phyloP scores from a whole-genome alignment of 2,113 vertebrate genomes.

The Aldabrachelys gigantea region DNA sequence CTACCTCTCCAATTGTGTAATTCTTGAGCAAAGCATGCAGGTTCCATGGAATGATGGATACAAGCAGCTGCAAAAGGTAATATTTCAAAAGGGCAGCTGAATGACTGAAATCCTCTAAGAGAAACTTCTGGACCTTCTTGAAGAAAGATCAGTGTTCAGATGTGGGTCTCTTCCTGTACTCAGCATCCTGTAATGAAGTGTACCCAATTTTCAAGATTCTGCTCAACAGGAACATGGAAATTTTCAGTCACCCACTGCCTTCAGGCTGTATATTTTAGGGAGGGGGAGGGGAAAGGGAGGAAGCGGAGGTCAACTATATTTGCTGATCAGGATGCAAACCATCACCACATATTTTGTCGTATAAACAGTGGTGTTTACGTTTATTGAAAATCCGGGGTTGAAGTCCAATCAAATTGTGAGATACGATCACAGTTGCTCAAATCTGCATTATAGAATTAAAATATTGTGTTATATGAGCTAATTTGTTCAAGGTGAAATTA shows the following conservation, averaged over 20 bases:
- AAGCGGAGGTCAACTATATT: neutral
- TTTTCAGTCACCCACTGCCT: constrained; percentile 1
- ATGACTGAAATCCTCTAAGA: neutral
- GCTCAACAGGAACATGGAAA: neutral
- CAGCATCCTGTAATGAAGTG: rapidly evolving
- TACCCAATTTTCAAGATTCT: neutral
- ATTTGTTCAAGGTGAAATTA: neutral
- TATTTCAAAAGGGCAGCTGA: neutral
- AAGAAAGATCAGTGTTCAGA: neutral
- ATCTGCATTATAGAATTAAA: neutral
- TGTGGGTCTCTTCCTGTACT: neutral
- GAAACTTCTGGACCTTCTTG: rapidly evolving
- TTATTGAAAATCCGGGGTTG: neutral
- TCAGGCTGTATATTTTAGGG: neutral
- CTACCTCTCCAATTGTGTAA: neutral
- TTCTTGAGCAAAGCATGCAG: neutral
- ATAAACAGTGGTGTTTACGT: neutral
- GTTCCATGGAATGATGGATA: neutral
- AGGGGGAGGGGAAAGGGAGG: too few species aligned
- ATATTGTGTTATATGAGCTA: neutral
- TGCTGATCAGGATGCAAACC: neutral
- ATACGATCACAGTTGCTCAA: neutral
- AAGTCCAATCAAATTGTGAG: neutral
- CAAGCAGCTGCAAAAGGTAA: rapidly evolving
- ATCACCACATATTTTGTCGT: rapidly evolving